Conservation (phyloP, 2,113 vertebrate genomes). For the Scartelaos histophorus region DNA sequence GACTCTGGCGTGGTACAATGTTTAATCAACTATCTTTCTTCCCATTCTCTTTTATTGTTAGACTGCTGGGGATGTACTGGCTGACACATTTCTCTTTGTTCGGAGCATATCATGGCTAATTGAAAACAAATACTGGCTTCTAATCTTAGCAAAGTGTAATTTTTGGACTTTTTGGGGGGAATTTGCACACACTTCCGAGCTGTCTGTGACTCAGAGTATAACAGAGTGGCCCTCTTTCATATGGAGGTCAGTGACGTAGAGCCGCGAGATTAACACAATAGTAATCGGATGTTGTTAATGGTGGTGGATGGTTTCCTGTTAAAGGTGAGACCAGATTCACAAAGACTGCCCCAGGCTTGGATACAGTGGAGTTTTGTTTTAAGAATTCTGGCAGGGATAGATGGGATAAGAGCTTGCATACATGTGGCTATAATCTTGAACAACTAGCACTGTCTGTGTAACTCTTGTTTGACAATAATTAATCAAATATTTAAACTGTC, state of each 20-base stretch:
- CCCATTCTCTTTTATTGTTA: conserved; percentile 39
- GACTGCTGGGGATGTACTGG: conserved; percentile 52
- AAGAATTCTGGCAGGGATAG: not conserved
- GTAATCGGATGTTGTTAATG: conserved; percentile 23
- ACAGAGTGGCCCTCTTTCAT: conserved; percentile 21
- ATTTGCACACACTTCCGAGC: conserved; percentile 17
- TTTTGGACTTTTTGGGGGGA: conserved; percentile 9
- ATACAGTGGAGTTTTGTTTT: not conserved
- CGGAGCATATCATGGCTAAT: conserved; percentile 49
- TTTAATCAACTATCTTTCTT: conserved; percentile 42
- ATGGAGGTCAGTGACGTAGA: conserved; percentile 24
- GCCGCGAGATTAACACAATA: conserved; percentile 10
- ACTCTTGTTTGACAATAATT: not conserved
- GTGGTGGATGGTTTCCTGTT: conserved; percentile 10
- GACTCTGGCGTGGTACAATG: not conserved
- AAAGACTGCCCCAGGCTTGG: conserved; percentile 12
- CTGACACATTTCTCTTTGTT: conserved; percentile 41
- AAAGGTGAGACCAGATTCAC: not conserved
- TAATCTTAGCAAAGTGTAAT: conserved; percentile 21
- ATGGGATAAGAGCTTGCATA: not conserved
- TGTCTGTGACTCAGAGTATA: conserved; percentile 49
- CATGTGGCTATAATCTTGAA: not conserved
- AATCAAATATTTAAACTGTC: not conserved
- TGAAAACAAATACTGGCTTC: conserved; percentile 59
- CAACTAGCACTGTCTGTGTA: not conserved